These are phyloP conservation scores for Halesus radiatus DNA, from an alignment of 1,140 invertebrate species.

Conservation along the genomic window DNA sequence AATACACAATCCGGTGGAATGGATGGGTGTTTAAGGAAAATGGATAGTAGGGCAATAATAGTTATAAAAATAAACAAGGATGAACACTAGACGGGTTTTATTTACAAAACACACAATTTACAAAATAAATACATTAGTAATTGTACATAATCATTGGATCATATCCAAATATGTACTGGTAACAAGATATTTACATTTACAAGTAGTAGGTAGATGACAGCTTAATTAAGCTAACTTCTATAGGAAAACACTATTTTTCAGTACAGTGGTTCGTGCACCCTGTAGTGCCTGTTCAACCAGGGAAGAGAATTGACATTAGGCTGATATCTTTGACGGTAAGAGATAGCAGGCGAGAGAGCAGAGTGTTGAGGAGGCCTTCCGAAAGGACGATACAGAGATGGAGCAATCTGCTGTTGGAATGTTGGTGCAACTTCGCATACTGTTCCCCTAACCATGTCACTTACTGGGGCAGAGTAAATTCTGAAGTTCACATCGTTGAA, in stretches of 20 bases:
- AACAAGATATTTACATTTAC: slow-evolving; percentile 13
- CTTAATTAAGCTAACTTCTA: neutral
- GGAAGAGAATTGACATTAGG: slow-evolving; percentile 16
- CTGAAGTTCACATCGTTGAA: slow-evolving; percentile 85
- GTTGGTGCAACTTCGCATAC: slow-evolving; percentile 72
- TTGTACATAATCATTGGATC: neutral
- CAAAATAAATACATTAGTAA: too few species aligned
- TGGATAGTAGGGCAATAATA: too few species aligned
- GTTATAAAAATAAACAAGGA: neutral
- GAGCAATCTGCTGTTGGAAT: neutral
- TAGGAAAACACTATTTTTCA: neutral
- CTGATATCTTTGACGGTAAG: neutral
- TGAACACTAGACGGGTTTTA: too few species aligned
- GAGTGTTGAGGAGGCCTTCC: neutral
- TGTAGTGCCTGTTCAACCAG: slow-evolving; percentile 47
- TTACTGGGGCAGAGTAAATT: slow-evolving; percentile 77
- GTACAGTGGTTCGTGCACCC: slow-evolving; percentile 49
- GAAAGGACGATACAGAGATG: neutral
- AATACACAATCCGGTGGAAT: too few species aligned
- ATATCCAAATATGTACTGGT: neutral
- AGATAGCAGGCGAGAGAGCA: neutral
- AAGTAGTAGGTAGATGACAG: neutral
- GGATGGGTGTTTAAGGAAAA: too few species aligned
- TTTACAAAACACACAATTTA: too few species aligned
- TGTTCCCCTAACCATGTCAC: slow-evolving; percentile 76